A percentile compares a stretch with the other conserved stretches of the same genome.
phyloP scores from a whole-genome alignment of 2,797 vertebrate species.

The Threskiornis aethiopicus region DNA sequence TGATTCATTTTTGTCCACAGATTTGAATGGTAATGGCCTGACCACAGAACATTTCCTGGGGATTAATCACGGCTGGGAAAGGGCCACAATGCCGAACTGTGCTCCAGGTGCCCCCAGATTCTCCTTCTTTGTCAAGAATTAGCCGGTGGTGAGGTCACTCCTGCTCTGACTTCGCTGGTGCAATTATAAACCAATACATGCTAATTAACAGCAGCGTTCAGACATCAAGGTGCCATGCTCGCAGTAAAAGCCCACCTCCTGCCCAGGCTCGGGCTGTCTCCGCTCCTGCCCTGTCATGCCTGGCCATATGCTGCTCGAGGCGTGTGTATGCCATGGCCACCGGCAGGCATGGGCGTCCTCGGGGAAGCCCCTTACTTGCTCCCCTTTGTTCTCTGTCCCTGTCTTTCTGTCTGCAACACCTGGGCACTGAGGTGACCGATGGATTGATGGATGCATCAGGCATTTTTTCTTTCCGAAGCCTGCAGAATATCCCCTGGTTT shows the following conservation, averaged over 20 bases:
- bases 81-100: neutral
- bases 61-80: constrained; percentile 50
- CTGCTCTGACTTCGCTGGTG: neutral
- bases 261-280: neutral
- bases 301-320: neutral
- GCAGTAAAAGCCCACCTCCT: neutral
- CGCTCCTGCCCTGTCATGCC: neutral
- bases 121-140: neutral
- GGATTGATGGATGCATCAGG: neutral
- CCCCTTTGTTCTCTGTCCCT: neutral
- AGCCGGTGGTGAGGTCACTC: neutral
- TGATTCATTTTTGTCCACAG: constrained; percentile 39
- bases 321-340: neutral
- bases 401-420: neutral
- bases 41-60: constrained; percentile 65
- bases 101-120: constrained; percentile 30
- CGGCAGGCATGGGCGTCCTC: rapidly evolving
- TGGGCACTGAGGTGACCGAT: neutral
- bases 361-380: neutral
- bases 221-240: neutral
- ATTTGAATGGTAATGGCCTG: constrained; percentile 42
- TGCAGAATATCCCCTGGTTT: neutral
- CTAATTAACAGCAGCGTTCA: neutral
- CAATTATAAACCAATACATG: neutral
- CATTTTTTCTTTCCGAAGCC: neutral